A percentile compares a stretch with the other conserved stretches of the same genome.
Conservation (phyloP, 2,888 invertebrate genomes). For the Acronicta alni region DNA sequence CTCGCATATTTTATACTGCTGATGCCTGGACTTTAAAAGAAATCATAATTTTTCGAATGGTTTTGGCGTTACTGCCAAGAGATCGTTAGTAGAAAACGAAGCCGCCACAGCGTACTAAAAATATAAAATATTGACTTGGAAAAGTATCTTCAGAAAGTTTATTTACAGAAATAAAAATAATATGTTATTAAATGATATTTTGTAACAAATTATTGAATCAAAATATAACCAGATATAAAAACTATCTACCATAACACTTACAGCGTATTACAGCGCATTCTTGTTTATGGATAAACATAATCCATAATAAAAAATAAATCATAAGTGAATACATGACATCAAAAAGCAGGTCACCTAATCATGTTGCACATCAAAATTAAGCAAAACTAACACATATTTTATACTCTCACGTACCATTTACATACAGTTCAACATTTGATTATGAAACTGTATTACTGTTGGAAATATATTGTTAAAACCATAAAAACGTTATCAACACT, state of each 20-base stretch:
- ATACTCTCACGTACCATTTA: slow-evolving; percentile 2
- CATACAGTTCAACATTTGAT: slow-evolving; percentile 13
- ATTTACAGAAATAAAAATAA: no score
- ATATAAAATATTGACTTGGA: no score
- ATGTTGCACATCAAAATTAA: slow-evolving; percentile 29
- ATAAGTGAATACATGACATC: slow-evolving; percentile 31
- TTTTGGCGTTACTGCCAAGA: no score
- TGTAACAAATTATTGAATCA: no score
- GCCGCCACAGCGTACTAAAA: no score
- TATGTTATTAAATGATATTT: no score
- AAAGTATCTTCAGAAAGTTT: no score
- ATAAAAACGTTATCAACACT: slow-evolving; percentile 50
- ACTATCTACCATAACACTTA: slow-evolving; percentile 30
- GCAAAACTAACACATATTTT: slow-evolving; percentile 5
- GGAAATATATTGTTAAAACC: slow-evolving; percentile 36
- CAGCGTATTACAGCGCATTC: slow-evolving; percentile 33
- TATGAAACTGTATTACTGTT: slow-evolving; percentile 22
- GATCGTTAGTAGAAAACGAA: no score
- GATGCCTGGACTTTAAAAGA: no score
- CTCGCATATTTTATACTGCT: no score
- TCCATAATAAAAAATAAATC: slow-evolving; percentile 23
- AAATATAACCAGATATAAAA: not conserved
- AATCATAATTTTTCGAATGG: no score
- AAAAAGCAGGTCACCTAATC: slow-evolving; percentile 15
- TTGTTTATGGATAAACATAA: slow-evolving; percentile 18